Percentiles rank a stretch among this genome's conserved stretches.
Conservation (phyloP, 2,797 vertebrate genomes). For the Ataeniobius toweri region DNA sequence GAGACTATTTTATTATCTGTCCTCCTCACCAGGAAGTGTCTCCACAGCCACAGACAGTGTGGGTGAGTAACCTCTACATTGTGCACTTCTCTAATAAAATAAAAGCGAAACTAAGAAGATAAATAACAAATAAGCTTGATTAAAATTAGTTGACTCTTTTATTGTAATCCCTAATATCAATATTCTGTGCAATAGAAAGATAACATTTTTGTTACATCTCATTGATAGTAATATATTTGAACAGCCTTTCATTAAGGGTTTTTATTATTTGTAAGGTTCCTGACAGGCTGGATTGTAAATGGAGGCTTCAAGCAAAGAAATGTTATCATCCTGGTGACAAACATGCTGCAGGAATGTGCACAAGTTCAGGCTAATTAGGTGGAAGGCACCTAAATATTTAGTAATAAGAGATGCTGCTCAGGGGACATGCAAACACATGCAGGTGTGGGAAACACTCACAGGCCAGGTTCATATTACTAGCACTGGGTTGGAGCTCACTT, state of each 20-base stretch:
- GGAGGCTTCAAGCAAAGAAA: background rate
- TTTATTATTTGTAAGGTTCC: background rate
- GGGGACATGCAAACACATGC: background rate
- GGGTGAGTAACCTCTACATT: slow-evolving; percentile 45
- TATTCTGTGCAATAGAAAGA: background rate
- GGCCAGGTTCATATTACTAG: too few relatives aligned
- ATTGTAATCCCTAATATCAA: background rate
- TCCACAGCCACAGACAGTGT: slow-evolving; percentile 36
- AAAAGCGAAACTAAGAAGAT: slow-evolving; percentile 34
- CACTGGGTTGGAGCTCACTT: too few relatives aligned
- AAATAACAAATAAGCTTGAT: background rate
- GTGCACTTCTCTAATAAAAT: background rate
- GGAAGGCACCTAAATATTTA: background rate
- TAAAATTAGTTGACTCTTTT: background rate
- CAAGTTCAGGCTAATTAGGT: background rate
- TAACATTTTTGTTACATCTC: background rate
- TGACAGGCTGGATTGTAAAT: background rate
- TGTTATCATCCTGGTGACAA: background rate
- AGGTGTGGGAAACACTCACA: background rate
- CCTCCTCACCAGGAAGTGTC: slow-evolving; percentile 62
- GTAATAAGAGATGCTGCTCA: background rate
- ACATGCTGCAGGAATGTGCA: background rate
- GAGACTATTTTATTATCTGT: background rate
- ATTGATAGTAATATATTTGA: background rate
- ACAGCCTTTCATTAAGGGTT: background rate